phyloP scores from a whole-genome alignment of 2,888 invertebrate genomes.

The Coenonympha arcania region DNA sequence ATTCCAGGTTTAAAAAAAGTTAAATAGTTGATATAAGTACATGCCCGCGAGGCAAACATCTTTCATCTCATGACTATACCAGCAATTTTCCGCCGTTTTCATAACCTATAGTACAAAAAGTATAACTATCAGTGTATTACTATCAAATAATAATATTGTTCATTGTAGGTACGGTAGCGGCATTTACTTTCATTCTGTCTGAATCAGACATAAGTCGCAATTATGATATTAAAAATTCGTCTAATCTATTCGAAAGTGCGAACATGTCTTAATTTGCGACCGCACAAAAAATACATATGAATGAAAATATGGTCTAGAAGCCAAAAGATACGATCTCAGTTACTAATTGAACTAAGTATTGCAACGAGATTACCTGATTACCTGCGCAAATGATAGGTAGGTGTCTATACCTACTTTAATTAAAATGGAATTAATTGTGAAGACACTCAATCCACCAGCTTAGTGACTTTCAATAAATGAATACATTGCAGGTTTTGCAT shows the following conservation, averaged over 20 bases:
- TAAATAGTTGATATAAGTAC: too few relatives aligned
- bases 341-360: conserved; percentile 16
- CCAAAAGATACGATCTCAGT: conserved; percentile 18
- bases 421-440: too few relatives aligned
- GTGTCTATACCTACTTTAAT: too few relatives aligned
- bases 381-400: too few relatives aligned
- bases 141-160: conserved; percentile 22
- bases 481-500: too few relatives aligned
- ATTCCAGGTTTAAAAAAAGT: too few relatives aligned
- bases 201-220: conserved; percentile 52
- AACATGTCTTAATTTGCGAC: conserved; percentile 12
- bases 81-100: conserved; percentile 2
- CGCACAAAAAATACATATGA: conserved; percentile 10
- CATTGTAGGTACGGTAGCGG: conserved; percentile 14
- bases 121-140: conserved; percentile 14
- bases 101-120: conserved; percentile 10
- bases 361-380: too few relatives aligned
- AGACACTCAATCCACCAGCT: too few relatives aligned
- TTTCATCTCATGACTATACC: too few relatives aligned
- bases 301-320: conserved; percentile 14
- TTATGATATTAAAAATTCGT: conserved; percentile 42
- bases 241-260: conserved; percentile 28
- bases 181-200: conserved; percentile 51
- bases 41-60: too few relatives aligned
- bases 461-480: too few relatives aligned